Evolutionary conservation across 1,140 invertebrate genomes (phyloP).

Genomic region (Akabosia matsudoensis): DNA sequence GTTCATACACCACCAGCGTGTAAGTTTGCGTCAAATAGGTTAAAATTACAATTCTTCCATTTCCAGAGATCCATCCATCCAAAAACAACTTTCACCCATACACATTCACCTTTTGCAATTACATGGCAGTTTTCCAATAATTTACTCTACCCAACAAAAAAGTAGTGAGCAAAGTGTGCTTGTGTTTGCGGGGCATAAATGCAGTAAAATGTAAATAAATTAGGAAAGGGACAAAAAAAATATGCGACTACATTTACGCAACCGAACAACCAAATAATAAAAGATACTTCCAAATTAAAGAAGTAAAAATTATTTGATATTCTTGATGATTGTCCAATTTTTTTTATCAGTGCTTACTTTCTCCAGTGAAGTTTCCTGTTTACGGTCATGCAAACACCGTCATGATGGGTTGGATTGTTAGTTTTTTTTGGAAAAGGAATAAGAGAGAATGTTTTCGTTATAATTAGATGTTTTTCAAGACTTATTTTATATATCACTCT

Average conservation of each 20-base stretch:
- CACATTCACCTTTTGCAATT: neutral
- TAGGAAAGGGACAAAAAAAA: neutral
- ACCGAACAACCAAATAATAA: neutral
- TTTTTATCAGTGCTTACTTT: conserved; percentile 66
- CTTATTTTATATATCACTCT: neutral
- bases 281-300: conserved; percentile 2
- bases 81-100: neutral
- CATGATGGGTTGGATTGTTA: conserved; percentile 28
- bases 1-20: too few relatives aligned
- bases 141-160: neutral
- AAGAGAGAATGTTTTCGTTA: conserved; percentile 19
- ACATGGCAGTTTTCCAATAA: neutral
- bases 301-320: neutral
- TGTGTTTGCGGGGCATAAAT: neutral
- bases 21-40: too few relatives aligned
- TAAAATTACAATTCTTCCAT: neutral
- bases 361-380: conserved; percentile 83
- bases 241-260: conserved; percentile 5
- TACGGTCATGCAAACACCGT: conserved; percentile 39
- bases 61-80: neutral
- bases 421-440: conserved; percentile 36
- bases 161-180: too few relatives aligned
- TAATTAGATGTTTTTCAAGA: neutral
- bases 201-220: neutral
- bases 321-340: conserved; percentile 27